Evolutionary conservation across 1,140 invertebrate species (phyloP), one percentile per base, ranked within the genome.

Genomic region (Anastatus disparis): DNA sequence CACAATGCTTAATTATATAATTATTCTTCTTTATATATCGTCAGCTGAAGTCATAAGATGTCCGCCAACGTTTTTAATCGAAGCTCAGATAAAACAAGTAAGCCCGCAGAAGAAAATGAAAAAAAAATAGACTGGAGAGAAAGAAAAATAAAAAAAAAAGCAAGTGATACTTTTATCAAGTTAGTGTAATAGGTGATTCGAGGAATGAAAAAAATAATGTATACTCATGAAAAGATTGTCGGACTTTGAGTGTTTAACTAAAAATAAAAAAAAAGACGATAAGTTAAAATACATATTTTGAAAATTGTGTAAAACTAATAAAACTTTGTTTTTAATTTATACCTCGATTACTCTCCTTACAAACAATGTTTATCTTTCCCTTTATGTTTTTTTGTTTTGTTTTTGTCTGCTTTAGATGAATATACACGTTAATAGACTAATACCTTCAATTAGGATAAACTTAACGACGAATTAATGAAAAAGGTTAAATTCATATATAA

Each of bases 1-100:
- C 72, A 46, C 72, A 77, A 74, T 78, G 77, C 74, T 78, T 78
- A 75, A 75, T 77, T 59, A 72, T 29, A 72, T 29, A 71, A 59
- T 68, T 46, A 50, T 46, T 59, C 40, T 58, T 53, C 35, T 67
- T 55, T 62, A 22, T 13, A n/a, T 58, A 58, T 67, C 13, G 40
- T 53, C 48, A 27, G n/a, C n/a, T n/a, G n/a, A n/a, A 12, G 42
- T 56, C 13, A 35, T 35, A 6, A 55, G 17, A 46, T 35, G 13
- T 40, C 9, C 38, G 13, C 9, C 12, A 20, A 35, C 12, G 31
- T 58, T 31, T 35, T 26, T 63, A 4, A 35, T 35, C 26, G 15
- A 31, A 46, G 17, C 42, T 20, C 20, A 12, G n/a, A 59, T 59
- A n/a, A n/a, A n/a, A n/a, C n/a, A n/a, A n/a, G n/a, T n/a, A n/a